A percentile compares a stretch with the other conserved stretches of the same genome.
These are phyloP conservation scores for Folsomia candida DNA, from an alignment of 2,888 invertebrate genomes.

Conservation along the genomic window DNA sequence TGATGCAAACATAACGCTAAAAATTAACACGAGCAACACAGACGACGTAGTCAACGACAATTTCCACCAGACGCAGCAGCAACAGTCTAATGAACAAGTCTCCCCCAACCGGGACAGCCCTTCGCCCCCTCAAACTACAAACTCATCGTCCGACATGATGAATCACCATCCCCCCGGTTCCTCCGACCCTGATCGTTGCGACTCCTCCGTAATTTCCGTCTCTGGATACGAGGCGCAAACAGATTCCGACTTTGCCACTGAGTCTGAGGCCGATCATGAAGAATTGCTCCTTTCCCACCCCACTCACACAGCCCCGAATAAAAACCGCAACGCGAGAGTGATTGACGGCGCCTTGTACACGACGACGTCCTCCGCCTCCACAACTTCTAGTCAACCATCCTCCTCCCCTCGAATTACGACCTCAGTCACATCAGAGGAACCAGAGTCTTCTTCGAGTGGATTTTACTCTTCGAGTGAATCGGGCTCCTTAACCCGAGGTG, in stretches of 20 bases:
- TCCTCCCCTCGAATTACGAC: too few relatives aligned
- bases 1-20: too few relatives aligned
- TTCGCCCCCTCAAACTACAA: too few relatives aligned
- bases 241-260: conserved; percentile 78
- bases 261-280: conserved; percentile 75
- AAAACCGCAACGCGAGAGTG: conserved; percentile 71
- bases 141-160: too few relatives aligned
- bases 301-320: conserved; percentile 65
- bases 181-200: not conserved
- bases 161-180: too few relatives aligned
- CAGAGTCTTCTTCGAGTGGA: not conserved
- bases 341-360: conserved; percentile 83
- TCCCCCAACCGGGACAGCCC: too few relatives aligned
- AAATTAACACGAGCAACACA: too few relatives aligned
- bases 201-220: not conserved
- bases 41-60: too few relatives aligned
- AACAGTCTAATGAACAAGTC: too few relatives aligned
- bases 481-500: not conserved
- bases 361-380: conserved; percentile 11
- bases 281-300: conserved; percentile 17
- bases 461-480: conserved; percentile 3
- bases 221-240: conserved; percentile 69
- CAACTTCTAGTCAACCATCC: conserved; percentile 31
- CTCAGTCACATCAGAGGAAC: conserved; percentile 24
- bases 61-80: too few relatives aligned